A percentile compares a stretch with the other conserved stretches of the same genome.
Conservation (phyloP, 2,113 vertebrate genomes). For the Hydrochoerus hydrochaeris region DNA sequence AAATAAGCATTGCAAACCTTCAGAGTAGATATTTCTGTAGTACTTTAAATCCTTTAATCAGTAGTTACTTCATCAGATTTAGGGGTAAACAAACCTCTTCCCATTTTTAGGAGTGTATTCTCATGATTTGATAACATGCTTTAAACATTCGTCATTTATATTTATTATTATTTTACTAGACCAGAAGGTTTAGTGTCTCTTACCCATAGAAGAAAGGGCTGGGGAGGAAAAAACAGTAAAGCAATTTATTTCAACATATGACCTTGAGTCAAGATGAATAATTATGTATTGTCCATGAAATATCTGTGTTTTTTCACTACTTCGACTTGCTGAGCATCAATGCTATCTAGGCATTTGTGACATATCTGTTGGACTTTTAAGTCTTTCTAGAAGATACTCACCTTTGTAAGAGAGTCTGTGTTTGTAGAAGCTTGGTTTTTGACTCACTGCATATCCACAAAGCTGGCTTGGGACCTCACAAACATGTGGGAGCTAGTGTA, state of each 20-base stretch:
- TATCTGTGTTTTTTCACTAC: not conserved
- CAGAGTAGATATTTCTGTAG: not conserved
- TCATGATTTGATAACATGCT: not conserved
- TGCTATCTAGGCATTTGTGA: not conserved
- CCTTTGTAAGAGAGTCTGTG: not conserved
- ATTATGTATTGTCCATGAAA: not conserved
- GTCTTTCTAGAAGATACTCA: slow-evolving; percentile 13
- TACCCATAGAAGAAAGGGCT: not conserved
- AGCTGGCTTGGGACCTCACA: not conserved
- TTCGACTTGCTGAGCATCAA: not conserved
- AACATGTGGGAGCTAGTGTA: not conserved
- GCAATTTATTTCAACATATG: not conserved
- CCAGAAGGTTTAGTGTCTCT: not conserved
- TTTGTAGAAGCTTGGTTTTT: not conserved
- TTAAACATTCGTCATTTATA: not conserved
- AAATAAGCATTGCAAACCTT: slow-evolving; percentile 26
- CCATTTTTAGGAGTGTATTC: not conserved
- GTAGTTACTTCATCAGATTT: slow-evolving; percentile 2
- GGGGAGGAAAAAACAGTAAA: not conserved
- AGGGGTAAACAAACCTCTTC: not conserved
- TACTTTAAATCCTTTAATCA: slow-evolving; percentile 29
- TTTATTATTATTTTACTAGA: not conserved
- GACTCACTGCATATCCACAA: not conserved
- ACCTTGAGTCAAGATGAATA: not conserved
- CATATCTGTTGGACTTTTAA: not conserved